Percentiles rank a stretch among this genome's conserved stretches.
Conservation (phyloP, 1,140 invertebrate species). For the Lepidurus apus region DNA sequence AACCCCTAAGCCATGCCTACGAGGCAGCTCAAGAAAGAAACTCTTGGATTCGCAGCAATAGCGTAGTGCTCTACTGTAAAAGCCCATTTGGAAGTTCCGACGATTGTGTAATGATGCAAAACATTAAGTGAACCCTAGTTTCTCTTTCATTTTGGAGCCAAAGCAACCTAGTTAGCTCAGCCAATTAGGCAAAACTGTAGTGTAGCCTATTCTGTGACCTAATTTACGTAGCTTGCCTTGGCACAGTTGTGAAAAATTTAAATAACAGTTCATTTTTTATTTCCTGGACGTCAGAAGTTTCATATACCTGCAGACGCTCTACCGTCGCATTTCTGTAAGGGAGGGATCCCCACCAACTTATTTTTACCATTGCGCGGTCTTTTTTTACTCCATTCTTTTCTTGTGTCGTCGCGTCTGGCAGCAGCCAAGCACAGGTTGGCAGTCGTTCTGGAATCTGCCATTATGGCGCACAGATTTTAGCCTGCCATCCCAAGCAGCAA, state of each 20-base stretch:
- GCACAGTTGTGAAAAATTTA: conserved; percentile 4
- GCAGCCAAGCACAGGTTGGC: not conserved
- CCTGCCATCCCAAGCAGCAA: not conserved
- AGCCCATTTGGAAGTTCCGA: too few species aligned
- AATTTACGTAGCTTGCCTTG: not conserved
- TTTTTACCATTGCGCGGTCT: not conserved
- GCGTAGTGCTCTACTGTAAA: too few species aligned
- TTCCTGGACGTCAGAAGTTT: not conserved
- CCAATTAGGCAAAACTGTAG: not conserved
- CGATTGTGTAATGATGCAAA: too few species aligned
- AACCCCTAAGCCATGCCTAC: too few species aligned
- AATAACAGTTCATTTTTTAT: conserved; percentile 1
- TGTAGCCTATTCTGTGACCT: not conserved
- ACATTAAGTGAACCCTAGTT: too few species aligned
- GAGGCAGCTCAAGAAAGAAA: too few species aligned
- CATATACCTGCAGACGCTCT: too few species aligned
- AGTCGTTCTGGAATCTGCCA: conserved; percentile 13
- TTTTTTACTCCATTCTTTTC: not conserved
- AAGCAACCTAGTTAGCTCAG: not conserved
- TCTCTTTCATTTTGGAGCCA: too few species aligned
- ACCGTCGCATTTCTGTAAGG: not conserved
- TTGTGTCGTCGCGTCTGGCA: not conserved
- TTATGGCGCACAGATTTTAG: not conserved
- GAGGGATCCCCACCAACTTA: not conserved
- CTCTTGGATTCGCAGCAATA: too few species aligned